Conservation (phyloP, 2,888 invertebrate genomes). For the Scaptomyza caliginosa region DNA sequence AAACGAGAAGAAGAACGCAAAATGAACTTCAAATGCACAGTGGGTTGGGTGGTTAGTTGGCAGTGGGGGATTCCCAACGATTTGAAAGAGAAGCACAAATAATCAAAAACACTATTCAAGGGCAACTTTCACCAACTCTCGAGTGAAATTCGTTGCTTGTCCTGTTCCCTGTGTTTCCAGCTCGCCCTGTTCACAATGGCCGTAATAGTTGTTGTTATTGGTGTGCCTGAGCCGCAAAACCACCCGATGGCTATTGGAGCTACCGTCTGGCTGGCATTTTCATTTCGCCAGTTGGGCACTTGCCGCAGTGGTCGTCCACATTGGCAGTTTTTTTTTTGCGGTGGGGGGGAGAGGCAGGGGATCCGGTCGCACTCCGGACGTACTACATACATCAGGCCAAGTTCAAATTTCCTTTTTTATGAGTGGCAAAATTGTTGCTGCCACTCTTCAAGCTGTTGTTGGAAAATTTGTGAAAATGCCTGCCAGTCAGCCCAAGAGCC, state of each 20-base stretch:
- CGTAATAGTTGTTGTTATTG: slow-evolving; percentile 11
- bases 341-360: background rate
- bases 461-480: slow-evolving; percentile 68
- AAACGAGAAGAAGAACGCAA: slow-evolving; percentile 11
- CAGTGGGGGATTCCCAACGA: background rate
- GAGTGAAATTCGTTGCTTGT: slow-evolving; percentile 53
- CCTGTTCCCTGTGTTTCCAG: too few species aligned
- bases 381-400: slow-evolving; percentile 73
- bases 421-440: slow-evolving; percentile 74
- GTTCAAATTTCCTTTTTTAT: slow-evolving; percentile 80
- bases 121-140: slow-evolving; percentile 78
- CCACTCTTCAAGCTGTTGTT: slow-evolving; percentile 34
- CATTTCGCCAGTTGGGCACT: slow-evolving; percentile 62
- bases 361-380: slow-evolving; percentile 52
- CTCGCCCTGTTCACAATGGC: slow-evolving; percentile 5
- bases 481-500: slow-evolving; percentile 48
- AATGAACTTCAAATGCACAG: slow-evolving; percentile 31
- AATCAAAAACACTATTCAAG: slow-evolving; percentile 77
- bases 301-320: slow-evolving; percentile 72
- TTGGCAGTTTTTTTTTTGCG: slow-evolving; percentile 54
- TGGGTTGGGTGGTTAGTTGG: too few species aligned
- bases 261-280: slow-evolving; percentile 68
- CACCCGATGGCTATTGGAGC: slow-evolving; percentile 48
- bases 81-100: slow-evolving; percentile 23
- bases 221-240: slow-evolving; percentile 13